Evolutionary conservation across 2,888 invertebrate species (phyloP).

Genomic region (Melinaea menophilus): DNA sequence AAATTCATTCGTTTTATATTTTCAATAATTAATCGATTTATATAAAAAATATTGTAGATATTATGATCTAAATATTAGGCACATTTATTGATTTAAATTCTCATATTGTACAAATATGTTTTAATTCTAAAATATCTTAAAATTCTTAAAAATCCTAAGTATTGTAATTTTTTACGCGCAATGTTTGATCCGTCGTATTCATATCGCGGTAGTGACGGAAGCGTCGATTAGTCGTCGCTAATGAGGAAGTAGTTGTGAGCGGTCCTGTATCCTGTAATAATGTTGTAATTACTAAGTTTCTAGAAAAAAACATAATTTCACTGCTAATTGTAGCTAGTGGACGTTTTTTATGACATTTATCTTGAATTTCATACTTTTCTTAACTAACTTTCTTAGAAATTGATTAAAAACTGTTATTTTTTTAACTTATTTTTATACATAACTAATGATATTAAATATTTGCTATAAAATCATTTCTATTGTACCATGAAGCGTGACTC

Average conservation of each 20-base stretch:
- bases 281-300: constrained; percentile 10
- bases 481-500: not conserved
- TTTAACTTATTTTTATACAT: not conserved
- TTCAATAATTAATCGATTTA: no score
- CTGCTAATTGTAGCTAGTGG: no score
- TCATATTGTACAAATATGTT: no score
- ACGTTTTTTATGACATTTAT: no score
- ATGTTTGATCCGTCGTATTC: constrained; percentile 1
- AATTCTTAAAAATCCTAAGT: not conserved
- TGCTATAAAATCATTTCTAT: not conserved
- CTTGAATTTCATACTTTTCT: no score
- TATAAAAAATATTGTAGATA: no score
- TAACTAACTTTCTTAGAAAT: no score
- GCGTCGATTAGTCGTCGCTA: constrained; percentile 59
- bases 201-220: constrained; percentile 45
- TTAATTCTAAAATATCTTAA: not conserved
- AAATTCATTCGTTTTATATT: no score
- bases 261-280: constrained; percentile 38
- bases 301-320: not conserved
- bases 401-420: not conserved
- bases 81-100: no score
- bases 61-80: no score
- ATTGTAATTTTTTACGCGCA: not conserved
- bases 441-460: not conserved
- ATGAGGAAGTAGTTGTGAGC: constrained; percentile 67